Conservation (phyloP, 2,113 vertebrate genomes). For the Archilochus colubris region DNA sequence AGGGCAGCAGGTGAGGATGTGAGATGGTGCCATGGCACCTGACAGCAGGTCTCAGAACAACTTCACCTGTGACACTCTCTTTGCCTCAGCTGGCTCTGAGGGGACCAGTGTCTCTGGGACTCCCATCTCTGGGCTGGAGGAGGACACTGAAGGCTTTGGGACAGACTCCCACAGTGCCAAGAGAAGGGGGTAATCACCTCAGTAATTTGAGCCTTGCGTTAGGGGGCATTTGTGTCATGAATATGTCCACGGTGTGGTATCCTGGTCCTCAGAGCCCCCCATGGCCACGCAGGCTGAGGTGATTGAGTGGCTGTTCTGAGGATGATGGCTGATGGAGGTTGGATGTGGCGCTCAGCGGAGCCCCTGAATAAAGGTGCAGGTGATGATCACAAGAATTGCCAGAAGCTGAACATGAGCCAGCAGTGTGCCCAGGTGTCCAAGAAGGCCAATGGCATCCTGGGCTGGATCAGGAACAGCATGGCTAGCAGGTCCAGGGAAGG, state of each 20-base stretch:
- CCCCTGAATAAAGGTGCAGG: not conserved
- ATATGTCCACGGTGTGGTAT: not conserved
- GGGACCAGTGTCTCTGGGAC: not conserved
- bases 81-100: not conserved
- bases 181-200: not conserved
- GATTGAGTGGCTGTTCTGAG: not conserved
- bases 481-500: no score
- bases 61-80: not conserved
- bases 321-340: not conserved
- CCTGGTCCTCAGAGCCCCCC: not conserved
- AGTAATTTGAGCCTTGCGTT: not conserved
- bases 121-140: not conserved
- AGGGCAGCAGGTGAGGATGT: not conserved
- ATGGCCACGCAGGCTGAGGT: not conserved
- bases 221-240: not conserved
- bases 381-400: not conserved
- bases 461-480: no score
- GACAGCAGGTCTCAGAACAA: not conserved
- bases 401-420: no score
- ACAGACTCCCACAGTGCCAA: not conserved
- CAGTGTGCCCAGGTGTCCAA: no score
- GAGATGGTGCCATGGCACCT: not conserved
- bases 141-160: not conserved
- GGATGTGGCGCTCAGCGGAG: not conserved
- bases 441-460: no score